A percentile compares a stretch with the other conserved stretches of the same genome.
Evolutionary conservation across 2,888 invertebrate genomes (phyloP).

Genomic region (Tetragnatha montana): DNA sequence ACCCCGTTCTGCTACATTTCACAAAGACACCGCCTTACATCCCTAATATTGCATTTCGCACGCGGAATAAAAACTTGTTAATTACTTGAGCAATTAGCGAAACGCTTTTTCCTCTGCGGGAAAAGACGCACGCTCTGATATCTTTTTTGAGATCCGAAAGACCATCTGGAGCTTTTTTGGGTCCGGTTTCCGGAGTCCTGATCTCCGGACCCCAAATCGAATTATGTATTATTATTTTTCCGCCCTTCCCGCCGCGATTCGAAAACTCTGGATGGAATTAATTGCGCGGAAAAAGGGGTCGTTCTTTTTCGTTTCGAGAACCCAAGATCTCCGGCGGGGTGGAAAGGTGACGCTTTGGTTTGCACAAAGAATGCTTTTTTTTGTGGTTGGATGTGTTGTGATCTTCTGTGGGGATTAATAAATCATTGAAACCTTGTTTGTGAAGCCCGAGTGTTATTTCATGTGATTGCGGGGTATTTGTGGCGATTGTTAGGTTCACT

Average conservation of each 20-base stretch:
- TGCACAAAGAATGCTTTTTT: not conserved
- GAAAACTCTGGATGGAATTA: not conserved
- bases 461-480: too few species aligned
- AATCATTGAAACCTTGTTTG: too few species aligned
- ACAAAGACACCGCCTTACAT: too few species aligned
- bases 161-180: slow-evolving; percentile 4
- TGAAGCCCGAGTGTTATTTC: too few species aligned
- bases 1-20: too few species aligned
- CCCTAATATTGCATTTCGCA: not conserved
- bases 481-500: too few species aligned
- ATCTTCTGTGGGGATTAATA: too few species aligned
- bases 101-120: not conserved
- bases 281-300: slow-evolving; percentile 1
- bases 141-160: slow-evolving; percentile 3
- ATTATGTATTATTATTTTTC: not conserved
- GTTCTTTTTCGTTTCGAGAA: not conserved
- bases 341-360: not conserved
- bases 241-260: not conserved
- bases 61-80: slow-evolving; percentile 26
- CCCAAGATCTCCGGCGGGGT: not conserved
- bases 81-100: slow-evolving; percentile 30
- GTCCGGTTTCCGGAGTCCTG: slow-evolving; percentile 8
- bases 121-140: not conserved
- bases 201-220: not conserved
- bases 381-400: too few species aligned